Conservation (phyloP, 2,113 vertebrate genomes). For the Brachypteracias leptosomus region DNA sequence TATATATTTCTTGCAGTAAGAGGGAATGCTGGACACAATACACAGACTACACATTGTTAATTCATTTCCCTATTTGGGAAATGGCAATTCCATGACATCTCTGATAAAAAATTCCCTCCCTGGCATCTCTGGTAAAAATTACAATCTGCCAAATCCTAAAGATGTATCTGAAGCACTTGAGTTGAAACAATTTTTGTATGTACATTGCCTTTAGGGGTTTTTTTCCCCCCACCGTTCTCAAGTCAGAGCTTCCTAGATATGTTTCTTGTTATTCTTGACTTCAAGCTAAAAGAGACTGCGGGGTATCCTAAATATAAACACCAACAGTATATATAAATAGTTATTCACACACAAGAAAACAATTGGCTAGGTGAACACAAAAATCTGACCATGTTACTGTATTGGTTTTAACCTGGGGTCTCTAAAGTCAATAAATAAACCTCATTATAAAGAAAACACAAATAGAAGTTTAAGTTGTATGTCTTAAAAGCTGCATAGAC, state of each 20-base stretch:
- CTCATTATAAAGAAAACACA: neutral
- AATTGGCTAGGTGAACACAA: neutral
- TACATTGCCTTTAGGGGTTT: accelerated
- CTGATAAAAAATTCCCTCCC: neutral
- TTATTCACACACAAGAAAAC: neutral
- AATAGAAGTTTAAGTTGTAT: neutral
- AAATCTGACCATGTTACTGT: neutral
- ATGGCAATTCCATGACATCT: neutral
- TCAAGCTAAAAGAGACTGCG: neutral
- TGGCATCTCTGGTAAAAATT: neutral
- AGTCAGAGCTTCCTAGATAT: neutral
- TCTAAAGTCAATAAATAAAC: neutral
- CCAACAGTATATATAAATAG: neutral
- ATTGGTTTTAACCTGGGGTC: neutral
- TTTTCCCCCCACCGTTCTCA: neutral
- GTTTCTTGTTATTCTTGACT: neutral
- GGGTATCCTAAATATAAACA: neutral
- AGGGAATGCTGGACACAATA: neutral
- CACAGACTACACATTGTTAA: neutral
- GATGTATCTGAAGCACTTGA: neutral
- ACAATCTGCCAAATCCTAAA: neutral
- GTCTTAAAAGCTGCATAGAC: neutral
- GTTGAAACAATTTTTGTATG: neutral
- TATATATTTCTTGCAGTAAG: neutral
- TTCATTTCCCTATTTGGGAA: neutral